Evolutionary conservation across 2,888 invertebrate species (phyloP).

Genomic region (Amblyjoppa fuscipennis): DNA sequence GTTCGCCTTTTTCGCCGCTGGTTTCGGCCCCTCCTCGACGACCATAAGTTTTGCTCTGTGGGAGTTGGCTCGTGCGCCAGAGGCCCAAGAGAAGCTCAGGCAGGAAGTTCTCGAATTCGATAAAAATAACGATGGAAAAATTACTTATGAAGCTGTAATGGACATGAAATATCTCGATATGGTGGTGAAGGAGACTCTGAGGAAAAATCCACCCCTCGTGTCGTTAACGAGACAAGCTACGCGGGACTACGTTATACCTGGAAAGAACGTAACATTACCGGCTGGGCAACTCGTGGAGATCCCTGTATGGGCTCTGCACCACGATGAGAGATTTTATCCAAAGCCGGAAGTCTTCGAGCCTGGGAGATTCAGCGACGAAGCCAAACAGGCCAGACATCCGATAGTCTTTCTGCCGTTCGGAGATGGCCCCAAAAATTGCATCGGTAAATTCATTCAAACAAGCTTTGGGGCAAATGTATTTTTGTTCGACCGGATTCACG

Average conservation of each 20-base stretch:
- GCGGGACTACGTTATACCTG: conserved; percentile 60
- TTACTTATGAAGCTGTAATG: conserved; percentile 82
- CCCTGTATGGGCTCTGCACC: conserved; percentile 57
- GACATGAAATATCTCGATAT: conserved; percentile 83
- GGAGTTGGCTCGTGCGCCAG: conserved; percentile 83
- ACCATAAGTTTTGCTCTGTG: conserved; percentile 84
- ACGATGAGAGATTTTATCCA: conserved; percentile 59
- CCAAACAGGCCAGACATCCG: conserved; percentile 69
- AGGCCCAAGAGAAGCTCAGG: conserved; percentile 82
- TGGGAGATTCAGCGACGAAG: conserved; percentile 75
- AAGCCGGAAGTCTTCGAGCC: conserved; percentile 78
- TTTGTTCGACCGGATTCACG: not conserved
- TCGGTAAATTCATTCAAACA: conserved; percentile 71
- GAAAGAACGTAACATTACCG: conserved; percentile 51
- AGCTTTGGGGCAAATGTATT: conserved; percentile 29
- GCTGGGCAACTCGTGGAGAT: conserved; percentile 57
- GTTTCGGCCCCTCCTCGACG: conserved; percentile 85
- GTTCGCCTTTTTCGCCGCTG: conserved; percentile 85
- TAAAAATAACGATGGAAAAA: conserved; percentile 74
- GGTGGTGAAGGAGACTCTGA: conserved; percentile 83
- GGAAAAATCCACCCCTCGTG: conserved; percentile 83
- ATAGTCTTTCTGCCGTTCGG: conserved; percentile 79
- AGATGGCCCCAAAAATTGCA: conserved; percentile 81
- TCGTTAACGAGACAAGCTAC: conserved; percentile 78
- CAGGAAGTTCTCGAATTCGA: conserved; percentile 79